These are phyloP conservation scores for Epistrophe grossulariae DNA, from an alignment of 2,888 invertebrate genomes.

Conservation along the genomic window DNA sequence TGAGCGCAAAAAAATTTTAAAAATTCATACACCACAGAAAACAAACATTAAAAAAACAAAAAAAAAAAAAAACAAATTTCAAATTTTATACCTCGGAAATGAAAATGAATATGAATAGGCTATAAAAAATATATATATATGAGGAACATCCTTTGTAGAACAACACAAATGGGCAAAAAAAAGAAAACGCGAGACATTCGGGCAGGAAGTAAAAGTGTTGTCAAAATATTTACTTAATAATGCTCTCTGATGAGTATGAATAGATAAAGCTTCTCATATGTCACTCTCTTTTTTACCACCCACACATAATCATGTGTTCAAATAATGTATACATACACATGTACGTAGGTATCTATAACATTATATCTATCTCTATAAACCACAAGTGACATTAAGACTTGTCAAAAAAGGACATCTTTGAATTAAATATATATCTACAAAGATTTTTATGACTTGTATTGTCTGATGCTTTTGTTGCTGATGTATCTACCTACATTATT, in stretches of 20 bases:
- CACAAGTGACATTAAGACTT: constrained; percentile 38
- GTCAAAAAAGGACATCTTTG: constrained; percentile 18
- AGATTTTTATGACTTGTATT: background rate
- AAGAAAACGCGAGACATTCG: background rate
- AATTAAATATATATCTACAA: background rate
- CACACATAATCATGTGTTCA: constrained; percentile 31
- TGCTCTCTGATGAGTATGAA: constrained; percentile 38
- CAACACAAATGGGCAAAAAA: background rate
- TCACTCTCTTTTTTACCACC: constrained; percentile 14
- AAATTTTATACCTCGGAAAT: constrained; percentile 30
- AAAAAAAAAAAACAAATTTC: background rate
- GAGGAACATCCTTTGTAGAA: background rate
- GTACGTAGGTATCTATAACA: background rate
- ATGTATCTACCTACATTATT: background rate
- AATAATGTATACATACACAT: background rate
- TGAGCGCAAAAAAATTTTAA: constrained; percentile 2
- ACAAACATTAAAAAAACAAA: too few species aligned
- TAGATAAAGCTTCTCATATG: constrained; percentile 32
- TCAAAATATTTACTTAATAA: constrained; percentile 36
- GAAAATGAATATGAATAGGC: constrained; percentile 37
- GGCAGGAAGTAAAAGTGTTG: constrained; percentile 23
- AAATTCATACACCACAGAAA: constrained; percentile 1
- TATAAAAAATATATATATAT: constrained; percentile 3
- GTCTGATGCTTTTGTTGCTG: background rate
- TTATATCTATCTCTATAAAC: constrained; percentile 5